These are phyloP conservation scores for Actenoides hombroni DNA, from an alignment of 2,113 vertebrate species.

Conservation along the genomic window DNA sequence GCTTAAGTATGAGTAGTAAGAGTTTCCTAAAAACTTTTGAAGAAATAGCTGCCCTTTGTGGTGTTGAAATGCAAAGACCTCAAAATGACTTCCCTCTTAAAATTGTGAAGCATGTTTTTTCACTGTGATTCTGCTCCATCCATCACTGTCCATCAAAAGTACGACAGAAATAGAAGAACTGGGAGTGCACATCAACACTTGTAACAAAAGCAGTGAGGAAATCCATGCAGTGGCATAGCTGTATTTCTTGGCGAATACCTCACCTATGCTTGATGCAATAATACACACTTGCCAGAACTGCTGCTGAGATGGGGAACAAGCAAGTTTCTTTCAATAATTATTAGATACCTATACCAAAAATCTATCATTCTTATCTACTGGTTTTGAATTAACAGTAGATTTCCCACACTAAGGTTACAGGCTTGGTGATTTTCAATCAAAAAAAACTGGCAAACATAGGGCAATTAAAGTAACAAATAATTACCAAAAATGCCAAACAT, in stretches of 20 bases:
- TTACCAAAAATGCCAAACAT: background rate
- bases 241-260: background rate
- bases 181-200: background rate
- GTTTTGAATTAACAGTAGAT: background rate
- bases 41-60: background rate
- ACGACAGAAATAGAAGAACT: background rate
- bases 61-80: background rate
- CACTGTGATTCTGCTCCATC: background rate
- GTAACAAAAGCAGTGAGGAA: background rate
- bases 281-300: background rate
- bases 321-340: background rate
- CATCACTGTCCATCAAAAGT: background rate
- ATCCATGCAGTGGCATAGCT: background rate
- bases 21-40: background rate
- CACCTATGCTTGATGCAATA: background rate
- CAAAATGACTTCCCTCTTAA: background rate
- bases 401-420: background rate
- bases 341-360: background rate
- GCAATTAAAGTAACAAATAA: background rate
- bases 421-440: background rate
- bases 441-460: background rate
- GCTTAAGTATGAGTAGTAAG: background rate
- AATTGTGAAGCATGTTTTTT: background rate
- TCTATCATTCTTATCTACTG: background rate
- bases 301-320: background rate